Percentiles rank a stretch among this genome's conserved stretches.
phyloP scores from a whole-genome alignment of 2,113 vertebrate genomes.

The Caranx ignobilis region DNA sequence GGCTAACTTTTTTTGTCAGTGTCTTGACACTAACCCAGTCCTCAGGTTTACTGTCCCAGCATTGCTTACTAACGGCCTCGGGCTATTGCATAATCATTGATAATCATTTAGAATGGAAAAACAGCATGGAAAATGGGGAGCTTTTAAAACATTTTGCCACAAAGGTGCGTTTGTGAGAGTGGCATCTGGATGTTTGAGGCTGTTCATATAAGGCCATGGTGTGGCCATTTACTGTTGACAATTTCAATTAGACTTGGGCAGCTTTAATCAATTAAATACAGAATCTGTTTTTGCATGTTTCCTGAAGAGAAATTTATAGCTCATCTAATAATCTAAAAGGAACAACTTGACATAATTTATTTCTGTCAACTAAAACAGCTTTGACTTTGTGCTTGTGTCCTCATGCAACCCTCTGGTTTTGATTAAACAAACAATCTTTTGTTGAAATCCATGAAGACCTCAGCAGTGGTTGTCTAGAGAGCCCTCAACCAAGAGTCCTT shows the following conservation, averaged over 20 bases:
- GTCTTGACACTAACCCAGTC: background rate
- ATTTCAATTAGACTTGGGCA: background rate
- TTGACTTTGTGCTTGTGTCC: background rate
- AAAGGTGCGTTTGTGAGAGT: background rate
- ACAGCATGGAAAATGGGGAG: background rate
- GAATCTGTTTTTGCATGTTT: background rate
- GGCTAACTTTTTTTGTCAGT: background rate
- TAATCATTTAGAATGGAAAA: background rate
- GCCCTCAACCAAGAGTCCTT: background rate
- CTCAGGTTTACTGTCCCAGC: background rate
- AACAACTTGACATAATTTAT: background rate
- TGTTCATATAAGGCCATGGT: background rate
- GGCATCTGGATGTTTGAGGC: background rate
- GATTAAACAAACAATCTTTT: conserved; percentile 4
- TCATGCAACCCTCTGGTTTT: conserved; percentile 13
- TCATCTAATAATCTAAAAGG: background rate
- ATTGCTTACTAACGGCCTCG: background rate
- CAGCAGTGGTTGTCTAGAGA: background rate
- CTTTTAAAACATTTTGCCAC: background rate
- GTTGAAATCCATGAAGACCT: background rate
- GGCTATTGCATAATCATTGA: background rate
- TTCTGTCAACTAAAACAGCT: background rate
- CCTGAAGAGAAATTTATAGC: background rate
- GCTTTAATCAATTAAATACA: background rate
- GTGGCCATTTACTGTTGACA: background rate